Percentiles rank a stretch among this genome's conserved stretches.
These are phyloP conservation scores for Polypedilum pembai DNA, from an alignment of 1,140 invertebrate species.

Conservation along the genomic window DNA sequence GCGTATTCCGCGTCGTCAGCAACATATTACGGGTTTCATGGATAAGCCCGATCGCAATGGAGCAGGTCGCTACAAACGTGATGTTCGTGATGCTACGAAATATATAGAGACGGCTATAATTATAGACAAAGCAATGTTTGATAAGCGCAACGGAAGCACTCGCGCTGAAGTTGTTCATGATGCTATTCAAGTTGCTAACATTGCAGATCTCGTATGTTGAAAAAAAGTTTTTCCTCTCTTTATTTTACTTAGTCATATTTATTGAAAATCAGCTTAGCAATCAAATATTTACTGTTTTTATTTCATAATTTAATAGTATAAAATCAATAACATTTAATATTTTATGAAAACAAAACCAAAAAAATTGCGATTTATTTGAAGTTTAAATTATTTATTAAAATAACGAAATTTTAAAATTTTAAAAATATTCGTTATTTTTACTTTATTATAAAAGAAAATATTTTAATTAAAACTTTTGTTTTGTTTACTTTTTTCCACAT, in stretches of 20 bases:
- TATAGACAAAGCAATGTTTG: conserved; percentile 91
- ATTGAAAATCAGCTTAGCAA: too few species aligned
- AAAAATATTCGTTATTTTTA: too few species aligned
- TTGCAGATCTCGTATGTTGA: conserved; percentile 82
- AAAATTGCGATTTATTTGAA: too few species aligned
- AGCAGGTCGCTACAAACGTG: conserved; percentile 53
- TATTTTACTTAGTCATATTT: neutral
- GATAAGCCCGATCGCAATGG: conserved; percentile 45
- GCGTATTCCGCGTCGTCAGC: conserved; percentile 54
- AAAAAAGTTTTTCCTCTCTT: neutral
- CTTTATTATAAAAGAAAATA: too few species aligned
- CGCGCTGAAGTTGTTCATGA: conserved; percentile 85
- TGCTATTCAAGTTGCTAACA: conserved; percentile 92
- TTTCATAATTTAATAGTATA: too few species aligned
- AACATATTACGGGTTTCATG: conserved; percentile 51
- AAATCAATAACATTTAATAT: too few species aligned
- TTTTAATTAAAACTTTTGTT: conserved; percentile 24
- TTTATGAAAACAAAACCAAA: too few species aligned
- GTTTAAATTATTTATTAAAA: too few species aligned
- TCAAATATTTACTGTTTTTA: too few species aligned
- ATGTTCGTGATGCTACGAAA: conserved; percentile 80
- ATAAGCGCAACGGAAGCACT: conserved; percentile 81
- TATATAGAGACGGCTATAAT: conserved; percentile 88
- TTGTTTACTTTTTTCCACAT: conserved; percentile 31
- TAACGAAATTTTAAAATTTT: too few species aligned